These are phyloP conservation scores for Andricus quercusramuli DNA, from an alignment of 2,888 invertebrate genomes.

Conservation along the genomic window DNA sequence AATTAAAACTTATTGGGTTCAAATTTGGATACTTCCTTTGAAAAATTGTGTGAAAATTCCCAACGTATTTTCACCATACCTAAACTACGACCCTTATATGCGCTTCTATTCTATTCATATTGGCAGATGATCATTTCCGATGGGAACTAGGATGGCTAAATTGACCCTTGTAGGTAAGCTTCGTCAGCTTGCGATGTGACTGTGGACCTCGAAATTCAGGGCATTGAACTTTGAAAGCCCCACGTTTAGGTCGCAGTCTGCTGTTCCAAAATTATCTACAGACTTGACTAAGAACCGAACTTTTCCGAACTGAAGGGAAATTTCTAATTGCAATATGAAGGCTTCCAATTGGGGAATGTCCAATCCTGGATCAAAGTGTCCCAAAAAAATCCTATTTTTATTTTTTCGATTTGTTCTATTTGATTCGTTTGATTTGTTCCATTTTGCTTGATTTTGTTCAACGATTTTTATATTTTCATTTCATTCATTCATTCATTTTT, in stretches of 20 bases:
- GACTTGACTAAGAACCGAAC: not conserved
- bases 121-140: constrained; percentile 14
- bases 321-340: too few species aligned
- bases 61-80: not conserved
- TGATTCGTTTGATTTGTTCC: too few species aligned
- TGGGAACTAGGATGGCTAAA: constrained; percentile 26
- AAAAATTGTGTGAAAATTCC: not conserved
- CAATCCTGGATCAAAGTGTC: too few species aligned
- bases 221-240: constrained; percentile 30
- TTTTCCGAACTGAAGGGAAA: too few species aligned
- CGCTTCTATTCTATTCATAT: not conserved
- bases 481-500: too few species aligned
- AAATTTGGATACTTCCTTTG: not conserved
- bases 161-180: constrained; percentile 25
- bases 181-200: constrained; percentile 2
- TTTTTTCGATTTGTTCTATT: too few species aligned
- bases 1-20: too few species aligned
- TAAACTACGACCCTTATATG: not conserved
- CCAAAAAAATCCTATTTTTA: too few species aligned
- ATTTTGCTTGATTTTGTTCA: fast-evolving
- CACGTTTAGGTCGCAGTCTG: constrained; percentile 12
- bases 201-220: constrained; percentile 26
- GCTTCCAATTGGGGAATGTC: too few species aligned
- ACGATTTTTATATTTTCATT: too few species aligned
- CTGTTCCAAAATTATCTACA: constrained; percentile 33